Evolutionary conservation across 2,797 vertebrate genomes (phyloP).

Genomic region (Helicolenus hilgendorfi): DNA sequence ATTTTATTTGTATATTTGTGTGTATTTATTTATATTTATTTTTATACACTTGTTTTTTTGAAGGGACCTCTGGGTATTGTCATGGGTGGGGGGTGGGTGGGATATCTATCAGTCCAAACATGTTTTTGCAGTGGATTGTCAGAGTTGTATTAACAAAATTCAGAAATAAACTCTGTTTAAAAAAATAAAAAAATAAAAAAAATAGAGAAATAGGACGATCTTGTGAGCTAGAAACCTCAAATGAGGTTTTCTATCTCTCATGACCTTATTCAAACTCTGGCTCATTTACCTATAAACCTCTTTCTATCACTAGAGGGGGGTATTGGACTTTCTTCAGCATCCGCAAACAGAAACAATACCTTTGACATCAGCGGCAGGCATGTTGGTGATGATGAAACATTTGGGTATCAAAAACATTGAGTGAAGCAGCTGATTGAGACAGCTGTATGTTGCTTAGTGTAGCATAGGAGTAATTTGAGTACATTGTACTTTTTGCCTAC

Average conservation of each 20-base stretch:
- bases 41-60: no score
- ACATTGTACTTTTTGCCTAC: neutral
- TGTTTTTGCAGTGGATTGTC: no score
- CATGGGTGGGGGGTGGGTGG: no score
- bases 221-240: neutral
- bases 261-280: neutral
- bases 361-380: neutral
- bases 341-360: neutral
- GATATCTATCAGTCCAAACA: no score
- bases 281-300: neutral
- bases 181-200: neutral
- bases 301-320: conserved; percentile 23
- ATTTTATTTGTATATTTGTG: no score
- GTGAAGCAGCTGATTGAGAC: neutral
- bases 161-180: no score
- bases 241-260: neutral
- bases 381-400: neutral
- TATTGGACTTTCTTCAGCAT: neutral
- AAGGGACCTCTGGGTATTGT: no score
- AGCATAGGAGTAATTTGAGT: neutral
- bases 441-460: neutral
- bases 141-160: no score
- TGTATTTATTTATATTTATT: no score
- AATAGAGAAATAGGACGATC: neutral
- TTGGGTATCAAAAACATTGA: neutral